Conservation (phyloP, 2,888 invertebrate species). For the Spodoptera picta region DNA sequence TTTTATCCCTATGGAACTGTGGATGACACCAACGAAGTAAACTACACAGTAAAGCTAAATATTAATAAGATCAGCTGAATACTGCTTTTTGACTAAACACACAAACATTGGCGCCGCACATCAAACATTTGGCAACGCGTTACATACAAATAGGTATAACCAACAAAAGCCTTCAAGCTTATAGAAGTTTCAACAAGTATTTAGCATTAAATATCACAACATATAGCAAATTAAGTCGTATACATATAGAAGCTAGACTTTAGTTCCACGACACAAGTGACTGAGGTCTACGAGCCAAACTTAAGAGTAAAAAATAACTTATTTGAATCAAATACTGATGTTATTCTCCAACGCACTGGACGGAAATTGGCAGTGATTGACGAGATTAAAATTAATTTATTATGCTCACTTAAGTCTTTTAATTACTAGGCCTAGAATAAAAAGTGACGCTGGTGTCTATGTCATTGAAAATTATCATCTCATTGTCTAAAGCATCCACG, state of each 20-base stretch:
- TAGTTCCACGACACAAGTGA: conserved; percentile 31
- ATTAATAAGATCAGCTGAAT: conserved; percentile 58
- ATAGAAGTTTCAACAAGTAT: conserved; percentile 64
- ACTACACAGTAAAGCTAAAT: conserved; percentile 59
- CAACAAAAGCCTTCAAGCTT: conserved; percentile 78
- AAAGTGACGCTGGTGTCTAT: too few relatives aligned
- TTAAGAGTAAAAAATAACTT: conserved; percentile 10
- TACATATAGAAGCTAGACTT: conserved; percentile 63
- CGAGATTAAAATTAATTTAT: too few relatives aligned
- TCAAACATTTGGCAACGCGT: conserved; percentile 61
- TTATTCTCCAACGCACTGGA: conserved; percentile 37
- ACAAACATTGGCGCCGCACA: conserved; percentile 57
- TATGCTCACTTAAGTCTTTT: too few relatives aligned
- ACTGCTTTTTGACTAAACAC: conserved; percentile 62
- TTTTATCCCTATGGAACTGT: conserved; percentile 37
- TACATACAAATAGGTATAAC: conserved; percentile 69
- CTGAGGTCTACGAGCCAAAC: conserved; percentile 12
- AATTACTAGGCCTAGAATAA: too few relatives aligned
- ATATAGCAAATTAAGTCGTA: conserved; percentile 81
- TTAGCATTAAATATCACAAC: conserved; percentile 81
- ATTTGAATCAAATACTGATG: conserved; percentile 5
- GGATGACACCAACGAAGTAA: conserved; percentile 51
- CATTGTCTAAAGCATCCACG: too few relatives aligned
- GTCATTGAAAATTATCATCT: too few relatives aligned
- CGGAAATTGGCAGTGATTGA: conserved; percentile 41